Percentiles rank a stretch among this genome's conserved stretches.
These are phyloP conservation scores for Lasioglossum zephyrum DNA, from an alignment of 2,888 invertebrate genomes.

Conservation along the genomic window DNA sequence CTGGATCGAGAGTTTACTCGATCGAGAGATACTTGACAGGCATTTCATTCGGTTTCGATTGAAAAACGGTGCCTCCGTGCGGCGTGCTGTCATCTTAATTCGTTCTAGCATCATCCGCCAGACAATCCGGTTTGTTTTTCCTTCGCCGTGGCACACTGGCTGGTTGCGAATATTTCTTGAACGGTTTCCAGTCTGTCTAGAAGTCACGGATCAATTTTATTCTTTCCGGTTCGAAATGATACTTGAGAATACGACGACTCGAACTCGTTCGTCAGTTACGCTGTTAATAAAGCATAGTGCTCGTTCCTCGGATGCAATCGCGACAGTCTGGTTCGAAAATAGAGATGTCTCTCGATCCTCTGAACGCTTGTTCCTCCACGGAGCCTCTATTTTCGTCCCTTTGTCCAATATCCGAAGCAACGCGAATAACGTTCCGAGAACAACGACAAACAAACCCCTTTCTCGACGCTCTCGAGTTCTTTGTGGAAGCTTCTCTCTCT, in stretches of 20 bases:
- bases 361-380: background rate
- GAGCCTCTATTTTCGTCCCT: slow-evolving; percentile 20
- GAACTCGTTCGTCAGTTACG: background rate
- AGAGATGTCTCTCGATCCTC: background rate
- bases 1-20: background rate
- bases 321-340: background rate
- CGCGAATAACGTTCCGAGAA: slow-evolving; percentile 32
- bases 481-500: slow-evolving; percentile 2
- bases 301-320: slow-evolving; percentile 11
- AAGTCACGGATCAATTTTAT: background rate
- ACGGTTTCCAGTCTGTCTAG: background rate
- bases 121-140: background rate
- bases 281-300: background rate
- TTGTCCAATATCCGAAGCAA: background rate
- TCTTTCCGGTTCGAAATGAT: background rate
- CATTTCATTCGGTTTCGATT: background rate
- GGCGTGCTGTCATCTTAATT: slow-evolving; percentile 9
- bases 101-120: background rate
- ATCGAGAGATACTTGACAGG: background rate
- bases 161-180: background rate
- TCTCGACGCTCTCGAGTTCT: background rate
- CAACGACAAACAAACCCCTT: slow-evolving; percentile 6
- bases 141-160: background rate
- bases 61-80: background rate
- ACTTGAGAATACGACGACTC: background rate